Evolutionary conservation across 2,113 vertebrate genomes (phyloP).

Genomic region (Suncus etruscus): DNA sequence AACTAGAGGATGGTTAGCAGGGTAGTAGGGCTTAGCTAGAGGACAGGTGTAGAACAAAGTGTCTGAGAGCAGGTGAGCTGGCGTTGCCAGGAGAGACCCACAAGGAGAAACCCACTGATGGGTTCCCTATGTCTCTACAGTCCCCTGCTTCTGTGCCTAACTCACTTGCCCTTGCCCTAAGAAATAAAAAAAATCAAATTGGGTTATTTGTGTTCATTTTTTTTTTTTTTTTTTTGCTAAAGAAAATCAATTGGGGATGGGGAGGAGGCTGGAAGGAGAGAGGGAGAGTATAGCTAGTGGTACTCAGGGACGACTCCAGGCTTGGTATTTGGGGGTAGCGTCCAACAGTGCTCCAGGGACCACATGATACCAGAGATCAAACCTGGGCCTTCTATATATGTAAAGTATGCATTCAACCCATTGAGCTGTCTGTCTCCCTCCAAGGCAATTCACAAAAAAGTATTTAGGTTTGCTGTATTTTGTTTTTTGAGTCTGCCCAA

Average conservation of each 20-base stretch:
- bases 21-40: background rate
- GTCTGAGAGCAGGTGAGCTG: background rate
- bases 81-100: background rate
- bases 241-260: background rate
- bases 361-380: too few species aligned
- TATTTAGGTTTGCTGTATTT: too few species aligned
- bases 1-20: fast-evolving
- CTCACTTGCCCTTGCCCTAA: background rate
- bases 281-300: too few species aligned
- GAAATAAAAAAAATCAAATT: background rate
- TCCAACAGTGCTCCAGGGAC: too few species aligned
- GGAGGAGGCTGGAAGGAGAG: too few species aligned
- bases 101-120: background rate
- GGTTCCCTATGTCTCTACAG: background rate
- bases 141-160: background rate
- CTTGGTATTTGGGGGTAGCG: too few species aligned
- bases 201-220: background rate
- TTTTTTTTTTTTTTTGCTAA: constrained; percentile 31
- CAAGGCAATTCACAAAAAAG: too few species aligned
- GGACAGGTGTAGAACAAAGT: fast-evolving
- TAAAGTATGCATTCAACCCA: too few species aligned
- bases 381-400: too few species aligned
- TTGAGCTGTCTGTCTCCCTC: too few species aligned
- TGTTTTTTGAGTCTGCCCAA: too few species aligned
- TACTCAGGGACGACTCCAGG: too few species aligned